These are phyloP conservation scores for Myrmophylax atrothorax DNA, from an alignment of 2,113 vertebrate genomes.

Conservation along the genomic window DNA sequence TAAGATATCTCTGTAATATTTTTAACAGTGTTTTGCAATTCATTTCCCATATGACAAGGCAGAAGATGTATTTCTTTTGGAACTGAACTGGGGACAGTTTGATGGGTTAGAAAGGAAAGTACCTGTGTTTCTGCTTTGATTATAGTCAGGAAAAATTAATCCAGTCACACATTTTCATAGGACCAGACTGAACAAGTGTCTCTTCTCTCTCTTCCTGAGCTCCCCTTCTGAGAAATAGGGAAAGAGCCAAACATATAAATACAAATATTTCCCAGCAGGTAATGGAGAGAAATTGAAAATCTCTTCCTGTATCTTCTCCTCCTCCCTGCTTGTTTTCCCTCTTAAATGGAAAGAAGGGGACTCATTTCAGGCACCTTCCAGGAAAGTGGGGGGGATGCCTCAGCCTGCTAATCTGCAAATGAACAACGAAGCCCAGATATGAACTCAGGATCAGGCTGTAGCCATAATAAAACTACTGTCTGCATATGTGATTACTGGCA, in stretches of 20 bases:
- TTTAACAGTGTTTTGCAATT: neutral
- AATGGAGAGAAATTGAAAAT: neutral
- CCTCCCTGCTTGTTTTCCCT: neutral
- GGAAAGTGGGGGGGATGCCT: neutral
- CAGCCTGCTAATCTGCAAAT: slow-evolving; percentile 26
- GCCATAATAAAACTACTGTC: neutral
- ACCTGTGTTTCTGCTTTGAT: neutral
- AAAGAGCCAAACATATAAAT: neutral
- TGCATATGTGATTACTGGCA: neutral
- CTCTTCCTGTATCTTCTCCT: neutral
- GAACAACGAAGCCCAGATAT: neutral
- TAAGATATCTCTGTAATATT: neutral
- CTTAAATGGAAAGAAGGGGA: neutral
- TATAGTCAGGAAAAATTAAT: neutral
- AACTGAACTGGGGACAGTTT: neutral
- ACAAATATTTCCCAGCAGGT: neutral
- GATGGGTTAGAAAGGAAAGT: neutral
- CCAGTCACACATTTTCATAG: neutral
- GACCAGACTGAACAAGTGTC: neutral
- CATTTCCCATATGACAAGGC: neutral
- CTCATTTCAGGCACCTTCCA: neutral
- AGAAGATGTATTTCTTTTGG: neutral
- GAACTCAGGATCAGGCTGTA: neutral
- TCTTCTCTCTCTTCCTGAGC: neutral
- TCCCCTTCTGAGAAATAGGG: neutral